These are phyloP conservation scores for Sinonovacula constricta DNA, from an alignment of 1,140 invertebrate species.

Conservation along the genomic window DNA sequence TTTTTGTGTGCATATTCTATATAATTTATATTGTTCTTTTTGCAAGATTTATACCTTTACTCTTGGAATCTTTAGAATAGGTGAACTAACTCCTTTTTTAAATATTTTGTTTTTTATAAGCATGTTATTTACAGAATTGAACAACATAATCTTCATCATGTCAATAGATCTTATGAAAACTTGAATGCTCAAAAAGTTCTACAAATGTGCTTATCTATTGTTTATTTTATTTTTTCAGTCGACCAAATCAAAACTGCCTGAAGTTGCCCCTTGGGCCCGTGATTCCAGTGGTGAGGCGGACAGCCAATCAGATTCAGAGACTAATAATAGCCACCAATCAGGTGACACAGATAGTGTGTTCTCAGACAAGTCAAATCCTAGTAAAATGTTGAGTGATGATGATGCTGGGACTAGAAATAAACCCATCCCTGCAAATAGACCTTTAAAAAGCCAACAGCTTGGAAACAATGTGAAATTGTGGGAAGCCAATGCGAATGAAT, in stretches of 20 bases:
- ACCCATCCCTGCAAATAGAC: neutral
- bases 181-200: too few species aligned
- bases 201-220: too few species aligned
- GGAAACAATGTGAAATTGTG: conserved; percentile 9
- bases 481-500: conserved; percentile 36
- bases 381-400: conserved; percentile 50
- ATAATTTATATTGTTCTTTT: too few species aligned
- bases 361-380: conserved; percentile 30
- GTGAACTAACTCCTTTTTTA: too few species aligned
- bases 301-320: conserved; percentile 50
- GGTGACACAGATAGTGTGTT: conserved; percentile 41
- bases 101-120: too few species aligned
- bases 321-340: conserved; percentile 49
- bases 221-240: conserved; percentile 1
- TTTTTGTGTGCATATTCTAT: too few species aligned
- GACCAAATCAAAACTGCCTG: conserved; percentile 13
- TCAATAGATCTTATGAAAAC: too few species aligned
- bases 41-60: too few species aligned
- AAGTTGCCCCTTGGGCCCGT: conserved; percentile 47
- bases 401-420: conserved; percentile 29
- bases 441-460: conserved; percentile 8
- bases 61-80: too few species aligned
- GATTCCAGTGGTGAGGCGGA: conserved; percentile 44
- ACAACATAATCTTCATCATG: too few species aligned
- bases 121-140: too few species aligned